Evolutionary conservation across 2,888 invertebrate genomes (phyloP).

Genomic region (Enoplolaimus lenunculus): DNA sequence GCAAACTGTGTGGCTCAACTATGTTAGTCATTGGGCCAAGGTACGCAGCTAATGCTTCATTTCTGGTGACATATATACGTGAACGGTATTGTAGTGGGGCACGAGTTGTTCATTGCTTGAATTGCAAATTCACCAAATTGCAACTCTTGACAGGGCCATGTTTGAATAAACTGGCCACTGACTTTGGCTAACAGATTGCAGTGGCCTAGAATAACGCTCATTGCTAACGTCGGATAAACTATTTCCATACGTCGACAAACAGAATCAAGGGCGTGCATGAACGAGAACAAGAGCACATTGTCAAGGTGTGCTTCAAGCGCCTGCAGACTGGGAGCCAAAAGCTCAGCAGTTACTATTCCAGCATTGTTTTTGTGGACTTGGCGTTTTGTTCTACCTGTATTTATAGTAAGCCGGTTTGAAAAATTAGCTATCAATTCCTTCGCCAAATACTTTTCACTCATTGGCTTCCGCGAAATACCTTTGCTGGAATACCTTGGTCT

Average conservation of each 20-base stretch:
- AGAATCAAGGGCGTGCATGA: neutral
- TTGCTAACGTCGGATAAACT: neutral
- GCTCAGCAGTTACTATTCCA: constrained; percentile 9
- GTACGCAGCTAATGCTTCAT: neutral
- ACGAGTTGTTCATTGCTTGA: neutral
- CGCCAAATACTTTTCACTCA: too few species aligned
- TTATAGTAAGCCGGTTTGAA: too few species aligned
- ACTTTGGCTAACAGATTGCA: neutral
- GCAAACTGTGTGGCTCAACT: neutral
- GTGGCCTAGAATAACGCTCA: neutral
- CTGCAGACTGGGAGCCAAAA: constrained; percentile 12
- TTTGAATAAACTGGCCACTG: neutral
- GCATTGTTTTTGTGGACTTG: too few species aligned
- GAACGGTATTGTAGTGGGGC: neutral
- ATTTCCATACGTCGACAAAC: constrained; percentile 5
- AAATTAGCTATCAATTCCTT: too few species aligned
- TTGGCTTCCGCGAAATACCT: too few species aligned
- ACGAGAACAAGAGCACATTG: neutral
- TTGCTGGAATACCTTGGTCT: constrained; percentile 16
- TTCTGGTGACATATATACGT: neutral
- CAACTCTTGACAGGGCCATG: neutral
- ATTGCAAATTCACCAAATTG: neutral
- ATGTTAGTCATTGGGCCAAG: constrained; percentile 4
- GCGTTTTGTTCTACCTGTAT: too few species aligned
- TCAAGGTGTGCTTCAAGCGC: constrained; percentile 2